Conservation (phyloP, 1,140 invertebrate genomes). For the Drosophila triauraria region DNA sequence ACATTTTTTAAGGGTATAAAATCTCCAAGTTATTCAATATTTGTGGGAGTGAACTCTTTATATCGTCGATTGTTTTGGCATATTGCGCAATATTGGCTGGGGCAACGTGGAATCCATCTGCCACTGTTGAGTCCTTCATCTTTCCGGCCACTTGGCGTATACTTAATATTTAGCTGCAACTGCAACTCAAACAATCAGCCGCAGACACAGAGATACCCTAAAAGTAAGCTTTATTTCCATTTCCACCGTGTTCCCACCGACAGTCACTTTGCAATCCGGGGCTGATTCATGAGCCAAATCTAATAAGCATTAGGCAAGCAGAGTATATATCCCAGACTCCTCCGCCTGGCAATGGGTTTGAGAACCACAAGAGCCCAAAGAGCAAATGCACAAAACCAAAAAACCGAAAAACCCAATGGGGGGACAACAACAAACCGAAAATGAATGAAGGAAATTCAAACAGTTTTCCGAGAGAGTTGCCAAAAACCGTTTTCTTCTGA, state of each 20-base stretch:
- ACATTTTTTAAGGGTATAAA: not conserved
- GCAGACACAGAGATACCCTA: not conserved
- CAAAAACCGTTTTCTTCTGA: slow-evolving; percentile 68
- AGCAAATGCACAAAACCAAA: slow-evolving; percentile 61
- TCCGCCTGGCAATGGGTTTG: slow-evolving; percentile 45
- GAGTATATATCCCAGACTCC: slow-evolving; percentile 18
- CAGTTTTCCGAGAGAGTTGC: slow-evolving; percentile 70
- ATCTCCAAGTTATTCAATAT: not conserved
- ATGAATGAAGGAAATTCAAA: slow-evolving; percentile 57
- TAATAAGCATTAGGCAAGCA: slow-evolving; percentile 76
- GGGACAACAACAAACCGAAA: slow-evolving; percentile 35
- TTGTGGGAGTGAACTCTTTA: slow-evolving; percentile 10
- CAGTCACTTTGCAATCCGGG: slow-evolving; percentile 53
- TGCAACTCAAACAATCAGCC: slow-evolving; percentile 22
- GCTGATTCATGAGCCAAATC: slow-evolving; percentile 78
- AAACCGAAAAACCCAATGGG: slow-evolving; percentile 44
- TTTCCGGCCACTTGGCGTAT: slow-evolving; percentile 39
- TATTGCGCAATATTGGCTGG: slow-evolving; percentile 44
- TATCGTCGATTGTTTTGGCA: slow-evolving; percentile 57
- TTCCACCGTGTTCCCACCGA: slow-evolving; percentile 16
- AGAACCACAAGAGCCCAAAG: slow-evolving; percentile 51
- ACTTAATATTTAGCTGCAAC: slow-evolving; percentile 49
- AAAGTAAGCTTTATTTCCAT: slow-evolving; percentile 28
- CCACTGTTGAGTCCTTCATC: slow-evolving; percentile 18
- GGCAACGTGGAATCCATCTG: slow-evolving; percentile 35